These are phyloP conservation scores for Spizaetus ornatus DNA, from an alignment of 2,113 vertebrate genomes.

Conservation along the genomic window DNA sequence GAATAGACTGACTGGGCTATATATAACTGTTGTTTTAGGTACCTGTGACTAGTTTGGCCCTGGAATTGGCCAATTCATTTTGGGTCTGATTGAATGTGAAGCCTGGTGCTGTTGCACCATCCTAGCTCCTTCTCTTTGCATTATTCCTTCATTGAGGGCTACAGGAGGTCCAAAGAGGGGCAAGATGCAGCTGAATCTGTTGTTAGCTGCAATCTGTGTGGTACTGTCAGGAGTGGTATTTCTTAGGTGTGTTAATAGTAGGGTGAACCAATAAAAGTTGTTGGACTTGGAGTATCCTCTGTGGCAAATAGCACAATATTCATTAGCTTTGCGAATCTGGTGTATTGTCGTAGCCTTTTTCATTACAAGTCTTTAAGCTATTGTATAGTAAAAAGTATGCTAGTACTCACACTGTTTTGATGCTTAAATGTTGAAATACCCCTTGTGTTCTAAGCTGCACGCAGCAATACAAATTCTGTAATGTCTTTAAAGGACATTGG, in stretches of 20 bases:
- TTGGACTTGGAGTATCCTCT: background rate
- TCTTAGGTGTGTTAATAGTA: background rate
- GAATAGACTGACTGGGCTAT: background rate
- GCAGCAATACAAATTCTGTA: background rate
- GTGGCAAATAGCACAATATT: background rate
- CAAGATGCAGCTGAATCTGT: background rate
- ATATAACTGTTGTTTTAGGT: background rate
- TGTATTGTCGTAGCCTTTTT: background rate
- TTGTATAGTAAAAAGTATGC: background rate
- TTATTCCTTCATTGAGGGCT: background rate
- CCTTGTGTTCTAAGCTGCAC: background rate
- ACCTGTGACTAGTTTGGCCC: background rate
- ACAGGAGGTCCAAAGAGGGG: background rate
- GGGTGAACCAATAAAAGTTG: background rate
- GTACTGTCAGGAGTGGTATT: background rate
- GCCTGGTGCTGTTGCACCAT: background rate
- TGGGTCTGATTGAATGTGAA: background rate
- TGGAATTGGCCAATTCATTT: background rate
- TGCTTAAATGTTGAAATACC: background rate
- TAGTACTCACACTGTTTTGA: background rate
- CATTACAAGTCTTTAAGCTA: background rate
- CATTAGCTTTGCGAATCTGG: background rate
- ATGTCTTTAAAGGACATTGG: background rate
- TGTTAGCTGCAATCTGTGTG: accelerated
- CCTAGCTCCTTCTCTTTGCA: background rate